Base-by-base conservation (phyloP, 2,797 vertebrate species). In the Megalops cyprinoides region DNA sequence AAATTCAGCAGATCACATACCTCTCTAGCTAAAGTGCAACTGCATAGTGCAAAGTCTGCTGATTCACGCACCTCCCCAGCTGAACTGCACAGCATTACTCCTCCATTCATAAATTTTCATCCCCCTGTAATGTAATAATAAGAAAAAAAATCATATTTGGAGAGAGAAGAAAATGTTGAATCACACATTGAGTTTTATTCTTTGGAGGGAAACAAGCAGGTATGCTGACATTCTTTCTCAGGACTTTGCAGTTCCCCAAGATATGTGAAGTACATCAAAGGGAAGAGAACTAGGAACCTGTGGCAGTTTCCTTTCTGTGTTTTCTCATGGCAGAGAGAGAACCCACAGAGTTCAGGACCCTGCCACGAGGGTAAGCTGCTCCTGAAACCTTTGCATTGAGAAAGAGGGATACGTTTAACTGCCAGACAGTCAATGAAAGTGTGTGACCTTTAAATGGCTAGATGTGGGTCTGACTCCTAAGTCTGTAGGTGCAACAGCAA, bases 391-490 rank as follows among this genome's bases (percentile, higher is more conserved):
- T 56, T 77, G 53, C 28, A 34, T 69, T 15, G 34, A 69, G 65
- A 39, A 6, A 4, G 67, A 37, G 67, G 37, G 39, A 44, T 37
- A 71, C 39, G 44, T 71, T 71, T 71, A 71, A 39, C 67, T n/a
- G 67, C 67, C 5, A 44, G 42, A 23, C 20, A 42, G 37, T 44
- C 67, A 23, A 4, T 10, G 44, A 74, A n/a, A 15, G 73, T 8
- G 44, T 74, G 44, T 74, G 73, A 74, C 73, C 73, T 74, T 49
- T 48, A 49, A 49, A 49, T 49, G 42, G 28, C 44, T 44, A 48
- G 44, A 49, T n/a, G 44, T 31, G 25, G 46, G 73, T 49, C 73
- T 23, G 46, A 28, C 25, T 74, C 44, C 46, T 25, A 74, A n/a
- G 46, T 49, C 73, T 74, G 73, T 48, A 28, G 51, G 42, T 5